Evolutionary conservation across 2,888 invertebrate genomes (phyloP).

Genomic region (Pimpla rufipes): DNA sequence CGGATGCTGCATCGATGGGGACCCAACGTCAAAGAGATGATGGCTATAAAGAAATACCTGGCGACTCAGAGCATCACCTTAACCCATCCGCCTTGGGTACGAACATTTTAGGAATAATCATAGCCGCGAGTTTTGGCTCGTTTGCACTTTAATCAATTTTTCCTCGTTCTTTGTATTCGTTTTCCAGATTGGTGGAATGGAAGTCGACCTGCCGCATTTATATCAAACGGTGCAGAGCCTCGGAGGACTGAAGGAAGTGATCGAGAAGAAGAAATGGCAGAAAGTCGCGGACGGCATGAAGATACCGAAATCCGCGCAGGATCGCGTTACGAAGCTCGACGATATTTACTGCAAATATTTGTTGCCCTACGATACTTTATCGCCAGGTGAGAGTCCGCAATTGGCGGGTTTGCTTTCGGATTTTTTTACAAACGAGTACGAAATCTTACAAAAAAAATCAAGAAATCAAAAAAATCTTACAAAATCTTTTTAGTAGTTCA

Average conservation of each 20-base stretch:
- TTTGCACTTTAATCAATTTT: not conserved
- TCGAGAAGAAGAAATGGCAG: constrained; percentile 95
- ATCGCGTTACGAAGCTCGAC: constrained; percentile 93
- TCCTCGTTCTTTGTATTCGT: constrained; percentile 43
- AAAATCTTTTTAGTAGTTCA: no score
- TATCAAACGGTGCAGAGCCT: constrained; percentile 94
- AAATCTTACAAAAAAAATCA: no score
- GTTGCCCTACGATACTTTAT: constrained; percentile 94
- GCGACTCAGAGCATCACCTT: constrained; percentile 92
- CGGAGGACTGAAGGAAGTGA: constrained; percentile 94
- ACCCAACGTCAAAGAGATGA: constrained; percentile 93
- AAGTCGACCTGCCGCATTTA: constrained; percentile 94
- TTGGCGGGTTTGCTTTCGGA: no score
- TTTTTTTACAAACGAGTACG: no score
- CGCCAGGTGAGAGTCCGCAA: constrained; percentile 85
- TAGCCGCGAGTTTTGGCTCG: not conserved
- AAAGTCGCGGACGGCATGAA: constrained; percentile 95
- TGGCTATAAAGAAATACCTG: constrained; percentile 93
- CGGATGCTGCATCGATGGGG: constrained; percentile 96
- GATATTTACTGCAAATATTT: constrained; percentile 96
- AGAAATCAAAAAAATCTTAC: no score
- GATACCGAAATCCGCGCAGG: constrained; percentile 92
- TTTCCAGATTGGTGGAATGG: constrained; percentile 94
- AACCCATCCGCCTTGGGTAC: constrained; percentile 92
- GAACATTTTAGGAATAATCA: constrained; percentile 66